Evolutionary conservation across 2,113 vertebrate genomes (phyloP).

Genomic region (Gadus macrocephalus): DNA sequence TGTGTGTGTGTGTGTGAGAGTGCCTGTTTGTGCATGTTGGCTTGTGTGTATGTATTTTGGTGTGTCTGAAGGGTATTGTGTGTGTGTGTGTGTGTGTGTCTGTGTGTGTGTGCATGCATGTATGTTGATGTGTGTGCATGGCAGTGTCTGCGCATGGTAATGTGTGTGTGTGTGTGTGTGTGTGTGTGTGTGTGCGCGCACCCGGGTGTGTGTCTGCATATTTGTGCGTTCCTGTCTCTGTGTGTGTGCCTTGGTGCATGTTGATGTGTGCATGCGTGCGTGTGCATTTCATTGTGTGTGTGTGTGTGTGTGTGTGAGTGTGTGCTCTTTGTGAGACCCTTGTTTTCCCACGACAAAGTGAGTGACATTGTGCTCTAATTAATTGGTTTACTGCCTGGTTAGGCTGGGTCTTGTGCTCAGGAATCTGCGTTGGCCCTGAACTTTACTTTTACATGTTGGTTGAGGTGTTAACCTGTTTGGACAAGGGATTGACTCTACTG

Average conservation of each 20-base stretch:
- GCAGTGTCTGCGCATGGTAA: background rate
- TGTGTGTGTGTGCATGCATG: background rate
- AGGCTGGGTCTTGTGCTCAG: conserved; percentile 40
- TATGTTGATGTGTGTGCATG: background rate
- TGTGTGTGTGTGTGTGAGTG: conserved; percentile 27
- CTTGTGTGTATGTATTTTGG: background rate
- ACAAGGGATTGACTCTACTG: conserved; percentile 55
- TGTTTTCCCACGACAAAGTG: conserved; percentile 9
- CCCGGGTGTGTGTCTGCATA: background rate
- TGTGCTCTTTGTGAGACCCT: conserved; percentile 29
- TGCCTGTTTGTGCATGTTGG: background rate
- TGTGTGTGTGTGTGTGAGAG: background rate
- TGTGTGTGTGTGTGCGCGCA: too few species aligned
- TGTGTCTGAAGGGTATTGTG: background rate
- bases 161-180: conserved; percentile 4
- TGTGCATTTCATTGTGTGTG: background rate
- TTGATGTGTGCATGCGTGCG: background rate
- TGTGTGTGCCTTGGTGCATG: background rate
- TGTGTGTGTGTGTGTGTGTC: background rate
- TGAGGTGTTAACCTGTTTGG: conserved; percentile 66
- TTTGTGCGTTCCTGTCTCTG: background rate
- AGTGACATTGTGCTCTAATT: conserved; percentile 30
- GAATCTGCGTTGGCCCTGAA: conserved; percentile 64
- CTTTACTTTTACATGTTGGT: conserved; percentile 66
- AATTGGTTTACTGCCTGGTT: conserved; percentile 58